Base-by-base conservation (phyloP, 2,113 vertebrate genomes). In the Otus sunia region DNA sequence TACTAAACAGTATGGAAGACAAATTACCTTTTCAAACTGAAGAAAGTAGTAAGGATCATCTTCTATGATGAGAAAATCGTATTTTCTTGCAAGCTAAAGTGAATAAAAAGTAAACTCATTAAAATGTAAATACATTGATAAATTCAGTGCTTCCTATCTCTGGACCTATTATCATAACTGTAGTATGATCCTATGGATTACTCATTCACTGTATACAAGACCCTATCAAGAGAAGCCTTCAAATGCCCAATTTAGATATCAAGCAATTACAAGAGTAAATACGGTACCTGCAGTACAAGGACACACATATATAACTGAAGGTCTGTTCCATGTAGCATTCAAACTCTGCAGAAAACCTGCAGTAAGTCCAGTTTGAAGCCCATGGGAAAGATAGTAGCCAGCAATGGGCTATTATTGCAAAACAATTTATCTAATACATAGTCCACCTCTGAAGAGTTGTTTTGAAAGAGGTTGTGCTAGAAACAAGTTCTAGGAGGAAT, bases 31-130 rank as follows among this genome's bases (percentile, higher is more conserved):
- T 72, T 98, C 97, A 97, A 99, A 99, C 96, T 99, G 99, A 86
- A 99, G 97, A 95, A 99, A 99, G 94, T 99, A 99, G 96, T 99
- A 99, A 6, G 99, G 99, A 96, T 99, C 99, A 12, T 99, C 99
- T 98, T 99, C 99, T 92, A 99, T 98, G 94, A 99, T 99, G 49
- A 99, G 99, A 94, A 99, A 98, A 97, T 99, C 98, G 34, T 99
- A 99, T 94, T 98, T 96, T 94, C 98, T 98, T 85, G 99, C 99
- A 89, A 99, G 98, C 99, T 99, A 49, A 96, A 97, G 15, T 49
- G 1, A 78, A 78, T 41, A 76, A 21, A 25, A 90, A 77, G 26
- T 37, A 80, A 53, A 77, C 10, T 36, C 2, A 3, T 73, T 90
- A 62, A 56, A 85, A 88, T 22, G 19, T 78, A 45, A 93, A 76